Conservation (phyloP, 2,113 vertebrate species). For the Machaerirhynchus nigripectus region DNA sequence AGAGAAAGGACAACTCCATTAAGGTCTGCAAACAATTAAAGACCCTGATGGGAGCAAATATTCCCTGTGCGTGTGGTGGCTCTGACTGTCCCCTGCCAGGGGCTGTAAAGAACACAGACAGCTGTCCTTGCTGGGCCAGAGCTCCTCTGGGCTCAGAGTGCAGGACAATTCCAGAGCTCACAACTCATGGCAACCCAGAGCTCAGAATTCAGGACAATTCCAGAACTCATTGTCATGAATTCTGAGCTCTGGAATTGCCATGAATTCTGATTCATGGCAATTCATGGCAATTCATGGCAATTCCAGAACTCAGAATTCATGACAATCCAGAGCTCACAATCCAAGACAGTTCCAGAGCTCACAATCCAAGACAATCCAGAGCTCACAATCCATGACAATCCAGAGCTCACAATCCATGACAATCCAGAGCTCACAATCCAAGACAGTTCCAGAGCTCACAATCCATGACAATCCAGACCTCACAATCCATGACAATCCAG, state of each 20-base stretch:
- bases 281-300: rapidly evolving
- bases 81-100: neutral
- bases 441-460: rapidly evolving
- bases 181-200: too few species aligned
- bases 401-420: rapidly evolving
- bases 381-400: rapidly evolving
- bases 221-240: too few species aligned
- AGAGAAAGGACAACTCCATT: neutral
- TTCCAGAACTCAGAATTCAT: rapidly evolving
- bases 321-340: neutral
- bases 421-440: neutral
- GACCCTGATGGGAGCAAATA: neutral
- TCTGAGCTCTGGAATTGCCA: too few species aligned
- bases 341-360: neutral
- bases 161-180: neutral
- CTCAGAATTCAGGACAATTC: rapidly evolving
- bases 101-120: rapidly evolving
- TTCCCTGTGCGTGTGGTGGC: neutral
- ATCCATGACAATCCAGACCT: rapidly evolving
- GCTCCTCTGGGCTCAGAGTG: neutral
- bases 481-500: rapidly evolving
- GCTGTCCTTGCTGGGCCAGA: rapidly evolving
- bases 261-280: too few species aligned
- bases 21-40: neutral
- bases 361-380: rapidly evolving